These are phyloP conservation scores for Cyprinus carpio DNA, from an alignment of 2,113 vertebrate species.

Conservation along the genomic window DNA sequence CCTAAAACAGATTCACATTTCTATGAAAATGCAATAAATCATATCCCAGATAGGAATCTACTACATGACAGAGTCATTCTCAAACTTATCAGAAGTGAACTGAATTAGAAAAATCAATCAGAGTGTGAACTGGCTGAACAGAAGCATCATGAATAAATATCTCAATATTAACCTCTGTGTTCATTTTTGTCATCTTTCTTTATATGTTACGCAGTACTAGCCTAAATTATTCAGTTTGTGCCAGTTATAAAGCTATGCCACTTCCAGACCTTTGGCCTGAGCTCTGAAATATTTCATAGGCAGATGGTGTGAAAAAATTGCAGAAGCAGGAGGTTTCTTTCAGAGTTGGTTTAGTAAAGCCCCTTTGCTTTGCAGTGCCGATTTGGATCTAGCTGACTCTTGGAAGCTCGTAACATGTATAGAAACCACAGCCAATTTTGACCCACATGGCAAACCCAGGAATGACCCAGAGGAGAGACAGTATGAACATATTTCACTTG, in stretches of 20 bases:
- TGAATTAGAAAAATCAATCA: constrained; percentile 2
- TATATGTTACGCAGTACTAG: neutral
- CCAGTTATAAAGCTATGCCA: neutral
- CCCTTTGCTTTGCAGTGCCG: constrained; percentile 60
- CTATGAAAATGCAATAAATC: constrained; percentile 3
- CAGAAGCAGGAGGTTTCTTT: neutral
- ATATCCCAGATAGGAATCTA: neutral
- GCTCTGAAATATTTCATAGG: neutral
- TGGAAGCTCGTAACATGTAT: constrained; percentile 53
- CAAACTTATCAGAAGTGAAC: neutral
- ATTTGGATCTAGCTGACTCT: constrained; percentile 72
- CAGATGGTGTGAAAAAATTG: constrained; percentile 30
- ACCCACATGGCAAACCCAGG: neutral
- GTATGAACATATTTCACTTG: neutral
- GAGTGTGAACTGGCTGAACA: neutral
- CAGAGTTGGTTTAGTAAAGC: constrained; percentile 69
- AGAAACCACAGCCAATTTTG: neutral
- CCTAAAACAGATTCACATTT: constrained; percentile 1
- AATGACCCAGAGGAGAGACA: neutral
- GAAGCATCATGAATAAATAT: neutral
- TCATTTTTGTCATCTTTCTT: neutral
- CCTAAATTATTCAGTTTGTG: constrained; percentile 17
- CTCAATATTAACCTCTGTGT: neutral
- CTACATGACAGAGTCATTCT: neutral
- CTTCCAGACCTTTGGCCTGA: constrained; percentile 1